Base-by-base conservation (phyloP, 2,113 vertebrate genomes). In the Cinclus cinclus region DNA sequence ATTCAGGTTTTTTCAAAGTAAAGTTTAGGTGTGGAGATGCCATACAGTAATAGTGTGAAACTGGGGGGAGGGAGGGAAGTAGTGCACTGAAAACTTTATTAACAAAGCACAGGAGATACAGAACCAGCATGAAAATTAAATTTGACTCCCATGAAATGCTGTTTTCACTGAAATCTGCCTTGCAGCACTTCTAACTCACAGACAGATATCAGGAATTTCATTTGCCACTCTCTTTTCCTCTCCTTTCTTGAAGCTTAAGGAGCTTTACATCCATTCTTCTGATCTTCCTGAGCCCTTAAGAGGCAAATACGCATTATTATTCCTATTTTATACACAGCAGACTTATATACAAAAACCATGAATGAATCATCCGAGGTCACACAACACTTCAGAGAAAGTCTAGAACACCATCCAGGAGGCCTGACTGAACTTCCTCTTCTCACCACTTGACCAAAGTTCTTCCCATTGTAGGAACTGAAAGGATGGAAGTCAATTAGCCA, bases 401-500 rank as follows among this genome's bases (percentile, higher is more conserved):
- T 71, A 71, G 65, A 93, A 85, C 70, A 76, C 37, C 59, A 92
- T 35, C 21, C 70, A 85, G 53, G 79, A 73, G n/a, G 59, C 37
- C 50, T 79, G 50, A 62, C 33, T 19, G 16, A 93, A 28, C n/a
- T 64, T 59, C 18, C 56, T 52, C 8, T 52, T 90, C 68, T 77
- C 53, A 88, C 13, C 55, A 67, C 71, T 95, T 27, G 42, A 91
- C n/a, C n/a, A 75, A 70, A 81, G 33, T 56, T 91, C 79, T 79
- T 92, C 50, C 71, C 75, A 2, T 75, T 74, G 35, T 65, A 44
- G 10, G 15, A 90, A 44, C 0, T 89, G 68, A 96, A 95, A 94
- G 60, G 49, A 64, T 56, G 24, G 64, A 88, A 93, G 52, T 76
- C 85, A 94, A 93, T 93, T 93, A 96, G 88, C 69, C 93, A 96